phyloP scores from a whole-genome alignment of 1,140 invertebrate species.

The Semibalanus balanoides region DNA sequence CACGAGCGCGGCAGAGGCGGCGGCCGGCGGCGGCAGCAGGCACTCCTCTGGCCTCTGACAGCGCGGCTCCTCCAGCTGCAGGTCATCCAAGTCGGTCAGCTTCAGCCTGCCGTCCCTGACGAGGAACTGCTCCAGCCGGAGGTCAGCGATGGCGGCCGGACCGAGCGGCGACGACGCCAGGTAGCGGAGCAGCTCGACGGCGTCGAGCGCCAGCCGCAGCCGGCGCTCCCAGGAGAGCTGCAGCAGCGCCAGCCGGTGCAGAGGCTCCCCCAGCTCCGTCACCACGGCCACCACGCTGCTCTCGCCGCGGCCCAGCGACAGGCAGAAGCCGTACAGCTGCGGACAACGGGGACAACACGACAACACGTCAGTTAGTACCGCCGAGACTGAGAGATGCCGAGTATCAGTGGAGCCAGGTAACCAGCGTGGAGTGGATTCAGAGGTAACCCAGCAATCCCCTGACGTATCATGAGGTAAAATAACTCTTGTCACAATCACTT shows the following conservation, averaged over 20 bases:
- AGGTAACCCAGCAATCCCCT: no score
- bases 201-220: conserved; percentile 25
- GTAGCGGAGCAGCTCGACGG: conserved; percentile 31
- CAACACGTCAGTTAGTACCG: no score
- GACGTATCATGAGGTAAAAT: no score
- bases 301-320: conserved; percentile 31
- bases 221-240: conserved; percentile 25
- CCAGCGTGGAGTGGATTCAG: no score
- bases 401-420: no score
- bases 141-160: conserved; percentile 35
- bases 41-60: conserved; percentile 27
- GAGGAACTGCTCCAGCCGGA: conserved; percentile 37
- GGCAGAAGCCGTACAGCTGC: conserved; percentile 25
- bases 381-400: no score
- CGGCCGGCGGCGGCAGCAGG: neutral
- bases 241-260: conserved; percentile 33
- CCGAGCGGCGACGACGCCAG: conserved; percentile 31
- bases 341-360: neutral
- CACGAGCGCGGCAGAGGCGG: neutral
- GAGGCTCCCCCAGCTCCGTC: conserved; percentile 35
- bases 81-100: conserved; percentile 36
- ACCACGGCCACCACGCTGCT: conserved; percentile 30
- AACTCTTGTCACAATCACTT: no score
- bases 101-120: conserved; percentile 32
- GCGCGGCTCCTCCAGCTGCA: conserved; percentile 29